phyloP scores from a whole-genome alignment of 2,113 vertebrate species.

The Hippopotamus amphibius region DNA sequence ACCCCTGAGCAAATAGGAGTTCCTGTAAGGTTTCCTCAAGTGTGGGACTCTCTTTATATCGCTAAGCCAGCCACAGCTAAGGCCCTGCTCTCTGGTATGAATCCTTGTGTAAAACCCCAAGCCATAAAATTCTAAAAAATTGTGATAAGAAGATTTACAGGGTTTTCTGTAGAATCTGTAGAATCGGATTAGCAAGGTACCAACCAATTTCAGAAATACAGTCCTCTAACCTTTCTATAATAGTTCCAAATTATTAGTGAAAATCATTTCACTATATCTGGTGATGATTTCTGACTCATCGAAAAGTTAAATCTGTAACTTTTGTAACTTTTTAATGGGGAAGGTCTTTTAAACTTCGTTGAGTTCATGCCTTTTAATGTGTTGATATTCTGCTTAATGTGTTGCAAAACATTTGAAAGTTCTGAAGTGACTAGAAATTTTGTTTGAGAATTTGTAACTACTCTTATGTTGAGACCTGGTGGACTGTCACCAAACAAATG shows the following conservation, averaged over 20 bases:
- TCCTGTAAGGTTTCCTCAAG: neutral
- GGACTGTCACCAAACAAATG: neutral
- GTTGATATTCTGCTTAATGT: neutral
- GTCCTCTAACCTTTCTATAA: too few species aligned
- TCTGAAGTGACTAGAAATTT: neutral
- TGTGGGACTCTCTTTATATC: too few species aligned
- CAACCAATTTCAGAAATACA: neutral
- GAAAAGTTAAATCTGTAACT: neutral
- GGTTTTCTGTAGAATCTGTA: neutral
- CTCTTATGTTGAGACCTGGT: neutral
- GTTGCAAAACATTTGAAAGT: neutral
- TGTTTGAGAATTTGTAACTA: neutral
- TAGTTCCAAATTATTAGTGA: neutral
- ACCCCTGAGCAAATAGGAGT: neutral
- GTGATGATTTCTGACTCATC: neutral
- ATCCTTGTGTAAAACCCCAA: neutral
- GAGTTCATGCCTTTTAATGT: neutral
- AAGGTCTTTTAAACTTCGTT: neutral
- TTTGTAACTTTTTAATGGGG: neutral
- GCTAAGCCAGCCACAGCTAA: neutral
- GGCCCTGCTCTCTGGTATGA: neutral
- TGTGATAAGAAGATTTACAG: accelerated
- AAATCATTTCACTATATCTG: neutral
- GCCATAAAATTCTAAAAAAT: neutral
- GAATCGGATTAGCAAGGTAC: too few species aligned